These are phyloP conservation scores for Lophius americanus DNA, from an alignment of 2,797 vertebrate species.

Conservation along the genomic window DNA sequence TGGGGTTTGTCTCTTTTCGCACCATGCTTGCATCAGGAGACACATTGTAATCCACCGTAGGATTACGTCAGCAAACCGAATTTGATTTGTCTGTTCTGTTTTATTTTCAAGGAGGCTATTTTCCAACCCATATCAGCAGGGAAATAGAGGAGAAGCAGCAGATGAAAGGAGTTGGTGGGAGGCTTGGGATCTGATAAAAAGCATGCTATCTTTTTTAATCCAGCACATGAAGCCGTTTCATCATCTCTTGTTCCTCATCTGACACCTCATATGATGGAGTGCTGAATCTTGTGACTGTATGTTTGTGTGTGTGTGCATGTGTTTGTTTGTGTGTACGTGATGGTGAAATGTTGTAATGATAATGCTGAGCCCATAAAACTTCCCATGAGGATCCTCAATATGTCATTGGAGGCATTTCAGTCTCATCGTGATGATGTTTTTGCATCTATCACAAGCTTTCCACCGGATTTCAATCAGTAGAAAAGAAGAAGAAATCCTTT, in stretches of 20 bases:
- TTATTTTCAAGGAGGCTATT: constrained; percentile 59
- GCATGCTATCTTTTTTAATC: constrained; percentile 37
- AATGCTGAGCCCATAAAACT: constrained; percentile 46
- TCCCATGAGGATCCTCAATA: constrained; percentile 32
- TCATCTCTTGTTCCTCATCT: constrained; percentile 56
- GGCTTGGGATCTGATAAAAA: constrained; percentile 47
- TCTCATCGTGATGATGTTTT: background rate
- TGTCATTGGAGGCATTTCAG: constrained; percentile 30
- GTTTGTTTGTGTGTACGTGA: constrained; percentile 12
- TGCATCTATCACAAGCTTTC: no score
- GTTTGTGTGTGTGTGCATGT: constrained; percentile 37
- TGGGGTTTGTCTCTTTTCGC: constrained; percentile 15
- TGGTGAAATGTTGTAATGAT: constrained; percentile 36
- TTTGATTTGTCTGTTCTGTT: constrained; percentile 73
- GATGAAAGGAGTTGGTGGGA: constrained; percentile 28
- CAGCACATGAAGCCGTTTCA: constrained; percentile 61
- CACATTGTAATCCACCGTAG: constrained; percentile 38
- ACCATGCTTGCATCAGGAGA: constrained; percentile 18
- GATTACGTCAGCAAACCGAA: constrained; percentile 68
- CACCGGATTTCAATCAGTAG: no score
- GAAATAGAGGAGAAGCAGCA: constrained; percentile 41
- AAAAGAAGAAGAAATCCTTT: no score
- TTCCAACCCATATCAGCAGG: constrained; percentile 47
- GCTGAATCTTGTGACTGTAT: constrained; percentile 35
- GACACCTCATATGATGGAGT: constrained; percentile 58